Evolutionary conservation across 37 sponge, comb jelly and placozoan species (phyloP).

Genomic region (Cliona cf. orientalis): DNA sequence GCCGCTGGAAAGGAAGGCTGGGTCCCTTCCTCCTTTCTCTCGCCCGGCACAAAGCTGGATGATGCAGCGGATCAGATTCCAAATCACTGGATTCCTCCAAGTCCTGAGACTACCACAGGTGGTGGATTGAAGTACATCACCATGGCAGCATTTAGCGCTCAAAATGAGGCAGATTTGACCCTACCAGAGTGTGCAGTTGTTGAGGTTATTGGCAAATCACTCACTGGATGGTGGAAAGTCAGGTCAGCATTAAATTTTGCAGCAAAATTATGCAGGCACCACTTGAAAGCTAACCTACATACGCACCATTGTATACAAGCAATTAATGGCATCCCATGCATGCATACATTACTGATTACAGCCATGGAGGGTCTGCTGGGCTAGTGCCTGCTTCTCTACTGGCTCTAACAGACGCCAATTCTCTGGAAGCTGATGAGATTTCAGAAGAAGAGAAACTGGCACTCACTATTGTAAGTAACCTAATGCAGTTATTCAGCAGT

Average conservation of each 20-base stretch:
- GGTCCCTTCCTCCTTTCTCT: conserved; percentile 68
- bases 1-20: conserved; percentile 52
- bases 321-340: too few species aligned
- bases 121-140: conserved; percentile 12
- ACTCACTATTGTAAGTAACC: not conserved
- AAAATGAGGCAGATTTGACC: conserved; percentile 53
- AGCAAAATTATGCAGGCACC: not conserved
- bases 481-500: not conserved
- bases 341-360: too few species aligned
- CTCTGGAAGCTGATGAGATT: too few species aligned
- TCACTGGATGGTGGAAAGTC: conserved; percentile 78
- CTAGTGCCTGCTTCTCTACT: conserved; percentile 50
- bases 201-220: conserved; percentile 57
- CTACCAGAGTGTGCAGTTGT: conserved; percentile 41
- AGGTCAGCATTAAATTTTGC: conserved; percentile 11
- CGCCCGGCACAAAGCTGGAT: conserved; percentile 9
- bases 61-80: not conserved
- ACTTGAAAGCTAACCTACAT: not conserved
- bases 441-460: not conserved
- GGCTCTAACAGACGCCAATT: not conserved
- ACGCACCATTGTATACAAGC: too few species aligned
- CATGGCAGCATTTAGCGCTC: conserved; percentile 23
- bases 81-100: too few species aligned
- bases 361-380: conserved; percentile 28
- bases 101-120: not conserved